Base-by-base conservation (phyloP, 2,113 vertebrate genomes). In the Jaculus jaculus region DNA sequence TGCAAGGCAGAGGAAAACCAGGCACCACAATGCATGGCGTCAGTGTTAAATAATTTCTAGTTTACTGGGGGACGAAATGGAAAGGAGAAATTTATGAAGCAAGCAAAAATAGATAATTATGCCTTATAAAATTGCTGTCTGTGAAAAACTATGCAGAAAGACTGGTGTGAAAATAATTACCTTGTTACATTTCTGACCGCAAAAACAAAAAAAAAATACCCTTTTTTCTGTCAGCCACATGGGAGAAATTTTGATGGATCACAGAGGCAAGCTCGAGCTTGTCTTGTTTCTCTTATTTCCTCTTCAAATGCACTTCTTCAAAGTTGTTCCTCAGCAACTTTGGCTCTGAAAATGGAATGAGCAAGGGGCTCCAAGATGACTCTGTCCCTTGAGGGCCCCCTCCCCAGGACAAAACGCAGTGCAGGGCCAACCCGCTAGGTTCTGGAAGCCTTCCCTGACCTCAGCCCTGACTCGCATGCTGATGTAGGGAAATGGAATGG, bases 61-160 rank as follows among this genome's bases (percentile, higher is more conserved):
- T 96, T 96, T 97, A 95, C 80, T 51, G 71, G 47, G 78, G 80
- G 66, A 96, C 0, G 37, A 91, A 95, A 96, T 96, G 73, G 68
- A 85, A 96, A 93, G 88, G 82, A 94, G 93, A 72, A 93, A 95
- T 96, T 97, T 97, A 96, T 97, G 96, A 92, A 95, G 96, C 94
- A 93, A 87, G 91, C 86, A 87, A 96, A 97, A 97, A 96, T 84
- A 96, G 93, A 95, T 95, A 96, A 94, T 97, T 96, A 92, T 94
- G 86, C 75, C 92, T 96, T 97, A 96, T 96, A 96, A 96, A 97
- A 96, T 95, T 96, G 91, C 94, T 93, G 51, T 95, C 95, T 95
- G 92, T 92, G 93, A 92, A 95, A 95, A 92, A 95, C 91, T 63
- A 18, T 86, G 90, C n/a, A n/a, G 92, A 96, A 94, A 77, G 87